Conservation (phyloP, 2,113 vertebrate species). For the Petrocephalus zakoni region DNA sequence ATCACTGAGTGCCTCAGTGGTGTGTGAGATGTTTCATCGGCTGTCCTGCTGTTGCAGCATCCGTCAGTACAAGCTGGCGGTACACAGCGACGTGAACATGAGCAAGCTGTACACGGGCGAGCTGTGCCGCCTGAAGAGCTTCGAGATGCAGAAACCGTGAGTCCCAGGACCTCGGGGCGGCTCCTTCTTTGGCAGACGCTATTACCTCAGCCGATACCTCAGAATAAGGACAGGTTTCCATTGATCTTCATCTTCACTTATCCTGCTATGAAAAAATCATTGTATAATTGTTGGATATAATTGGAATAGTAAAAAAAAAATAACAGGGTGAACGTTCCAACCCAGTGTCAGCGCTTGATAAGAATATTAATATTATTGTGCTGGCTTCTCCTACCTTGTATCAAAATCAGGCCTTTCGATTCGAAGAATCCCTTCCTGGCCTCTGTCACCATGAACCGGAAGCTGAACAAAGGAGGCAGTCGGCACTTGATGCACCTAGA, state of each 20-base stretch:
- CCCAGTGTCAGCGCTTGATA: not conserved
- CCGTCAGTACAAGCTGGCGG: constrained; percentile 74
- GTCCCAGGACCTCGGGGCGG: constrained; percentile 38
- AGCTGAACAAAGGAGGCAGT: constrained; percentile 68
- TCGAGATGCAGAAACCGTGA: constrained; percentile 79
- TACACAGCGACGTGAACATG: constrained; percentile 59
- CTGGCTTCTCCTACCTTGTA: not conserved
- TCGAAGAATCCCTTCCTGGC: constrained; percentile 81
- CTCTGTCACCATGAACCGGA: constrained; percentile 63
- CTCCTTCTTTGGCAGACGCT: not conserved
- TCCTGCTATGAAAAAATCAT: not conserved
- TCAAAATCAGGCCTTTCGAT: constrained; percentile 65
- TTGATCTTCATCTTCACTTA: not conserved
- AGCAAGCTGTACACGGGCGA: constrained; percentile 70
- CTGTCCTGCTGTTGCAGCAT: constrained; percentile 53
- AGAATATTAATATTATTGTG: not conserved
- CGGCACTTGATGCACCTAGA: constrained; percentile 77
- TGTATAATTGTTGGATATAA: not conserved
- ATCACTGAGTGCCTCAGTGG: not conserved
- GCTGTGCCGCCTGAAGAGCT: constrained; percentile 77
- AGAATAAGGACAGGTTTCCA: not conserved
- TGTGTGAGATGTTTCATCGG: not conserved
- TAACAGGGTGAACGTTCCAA: not conserved
- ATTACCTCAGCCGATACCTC: not conserved
- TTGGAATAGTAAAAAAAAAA: not conserved